Base-by-base conservation (phyloP, 2,113 vertebrate species). In the Telmatochromis sp. region DNA sequence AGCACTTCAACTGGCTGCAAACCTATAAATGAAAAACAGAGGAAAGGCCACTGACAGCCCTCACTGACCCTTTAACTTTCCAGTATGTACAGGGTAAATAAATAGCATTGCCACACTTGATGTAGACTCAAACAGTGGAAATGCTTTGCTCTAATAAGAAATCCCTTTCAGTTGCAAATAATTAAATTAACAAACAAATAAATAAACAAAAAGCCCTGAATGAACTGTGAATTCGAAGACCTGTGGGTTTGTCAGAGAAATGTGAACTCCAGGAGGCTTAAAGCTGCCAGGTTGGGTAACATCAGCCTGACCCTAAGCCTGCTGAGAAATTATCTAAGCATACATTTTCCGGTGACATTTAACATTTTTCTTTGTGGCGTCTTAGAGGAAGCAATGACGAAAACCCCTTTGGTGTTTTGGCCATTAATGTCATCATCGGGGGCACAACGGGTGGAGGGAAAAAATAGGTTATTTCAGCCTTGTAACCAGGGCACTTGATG, bases 381-480 rank as follows among this genome's bases (percentile, higher is more conserved):
- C 73, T 65, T 45, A 17, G 33, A 79, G 55, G 57, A 82, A 23
- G 55, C 60, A 82, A 40, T 83, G 83, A 87, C 53, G n/a, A 85
- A 86, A 82, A 58, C 42, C 65, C 33, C 28, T 63, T 65, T 57
- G 35, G 82, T 85, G 60, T 89, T 89, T 82, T 78, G 45, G 17
- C 60, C 79, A 83, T 78, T 40, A 58, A 81, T 89, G 89, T 85
- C 83, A 90, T 85, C 87, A 88, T 53, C 86, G 19, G 82, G 17
- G 78, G 13, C 17, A 33, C 45, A 75, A 49, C 15, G 10, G 19
- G 12, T 2, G 37, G 7, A 11, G 10, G 19, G 42, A 3, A 68
- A 91, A 91, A 91, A 92, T 75, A 47, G 89, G 85, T 93, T 89
- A 91, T 94, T 89, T 83, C 89, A 93, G 82, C 87, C 89, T 85